Evolutionary conservation across 2,888 invertebrate species (phyloP), one percentile per base, ranked within the genome.

Genomic region (Ophioninae sp.): DNA sequence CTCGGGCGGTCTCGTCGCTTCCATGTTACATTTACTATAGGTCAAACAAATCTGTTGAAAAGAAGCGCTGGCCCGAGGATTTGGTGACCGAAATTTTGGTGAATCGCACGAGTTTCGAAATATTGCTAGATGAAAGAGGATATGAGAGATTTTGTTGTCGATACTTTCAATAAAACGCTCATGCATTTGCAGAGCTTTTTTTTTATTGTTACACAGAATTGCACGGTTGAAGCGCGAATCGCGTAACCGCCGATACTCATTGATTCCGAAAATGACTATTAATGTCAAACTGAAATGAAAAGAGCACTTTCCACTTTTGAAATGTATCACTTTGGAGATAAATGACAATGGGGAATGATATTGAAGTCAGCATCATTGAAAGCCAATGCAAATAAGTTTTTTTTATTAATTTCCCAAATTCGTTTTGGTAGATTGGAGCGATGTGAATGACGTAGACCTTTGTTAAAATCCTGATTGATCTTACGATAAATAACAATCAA

Each of bases 11-110:
- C 72, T 58, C n/a, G 39, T n/a, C 39, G 23, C 51, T 56, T 58
- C 58, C 44, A 30, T 30, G 64, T 56, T 73, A 73, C 58, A 22
- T 69, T 74, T 51, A 22, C 58, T 74, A 58, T 68, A 17, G 56
- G 10, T 44, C 69, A 64, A 56, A 37, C 39, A 41, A 22, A 23
- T 72, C 64, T 41, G 20, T 44, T 67, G 64, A 10, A 22, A 13
- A 59, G 41, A 41, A 58, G 41, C 56, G n/a, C 17, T 22, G 41
- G 23, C 17, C 44, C 41, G 76, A 41, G 58, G 44, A 58, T 23
- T 44, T 23, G n/a, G 39, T 73, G 41, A 63, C 63, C 39, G 44
- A 63, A 44, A 63, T 63, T 73, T 23, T 2, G 56, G 20, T 37
- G 17, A 37, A 44, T 2, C 41, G 72, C 30, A 44, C 56, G n/a